Percentiles rank a stretch among this genome's conserved stretches.
Evolutionary conservation across 2,888 invertebrate species (phyloP).

Genomic region (Cantharis lateralis): DNA sequence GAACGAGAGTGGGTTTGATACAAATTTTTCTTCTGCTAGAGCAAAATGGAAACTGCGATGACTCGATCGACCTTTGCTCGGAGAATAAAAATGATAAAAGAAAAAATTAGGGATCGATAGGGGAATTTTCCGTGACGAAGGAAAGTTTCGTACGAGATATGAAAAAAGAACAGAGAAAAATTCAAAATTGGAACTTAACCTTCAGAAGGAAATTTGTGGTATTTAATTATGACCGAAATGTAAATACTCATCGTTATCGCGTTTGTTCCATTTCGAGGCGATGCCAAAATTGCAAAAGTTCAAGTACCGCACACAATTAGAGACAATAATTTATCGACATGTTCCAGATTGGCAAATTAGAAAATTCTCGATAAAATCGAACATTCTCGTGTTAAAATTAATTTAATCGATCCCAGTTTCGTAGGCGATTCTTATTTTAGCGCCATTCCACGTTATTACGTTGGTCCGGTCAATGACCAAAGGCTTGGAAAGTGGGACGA

Average conservation of each 20-base stretch:
- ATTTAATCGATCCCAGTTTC: constrained; percentile 10
- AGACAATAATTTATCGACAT: neutral
- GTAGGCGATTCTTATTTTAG: constrained; percentile 21
- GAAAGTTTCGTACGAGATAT: neutral
- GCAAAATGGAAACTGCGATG: neutral
- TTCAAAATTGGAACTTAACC: neutral
- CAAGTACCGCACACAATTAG: neutral
- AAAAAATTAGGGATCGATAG: neutral
- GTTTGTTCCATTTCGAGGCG: neutral
- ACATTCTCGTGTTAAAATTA: constrained; percentile 1
- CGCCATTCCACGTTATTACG: constrained; percentile 16
- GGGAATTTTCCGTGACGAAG: neutral
- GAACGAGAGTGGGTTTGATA: neutral
- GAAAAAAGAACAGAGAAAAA: neutral
- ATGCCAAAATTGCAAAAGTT: neutral
- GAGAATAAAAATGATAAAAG: neutral
- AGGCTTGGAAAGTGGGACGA: constrained; percentile 42
- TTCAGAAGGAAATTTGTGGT: neutral
- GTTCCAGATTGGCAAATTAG: neutral
- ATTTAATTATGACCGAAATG: neutral
- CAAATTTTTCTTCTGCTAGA: neutral
- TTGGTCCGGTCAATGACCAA: constrained; percentile 41
- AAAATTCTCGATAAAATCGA: neutral
- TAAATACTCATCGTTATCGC: neutral
- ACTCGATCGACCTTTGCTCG: neutral